A percentile compares a stretch with the other conserved stretches of the same genome.
These are phyloP conservation scores for Ichneumon xanthorius DNA, from an alignment of 2,888 invertebrate genomes.

Conservation along the genomic window DNA sequence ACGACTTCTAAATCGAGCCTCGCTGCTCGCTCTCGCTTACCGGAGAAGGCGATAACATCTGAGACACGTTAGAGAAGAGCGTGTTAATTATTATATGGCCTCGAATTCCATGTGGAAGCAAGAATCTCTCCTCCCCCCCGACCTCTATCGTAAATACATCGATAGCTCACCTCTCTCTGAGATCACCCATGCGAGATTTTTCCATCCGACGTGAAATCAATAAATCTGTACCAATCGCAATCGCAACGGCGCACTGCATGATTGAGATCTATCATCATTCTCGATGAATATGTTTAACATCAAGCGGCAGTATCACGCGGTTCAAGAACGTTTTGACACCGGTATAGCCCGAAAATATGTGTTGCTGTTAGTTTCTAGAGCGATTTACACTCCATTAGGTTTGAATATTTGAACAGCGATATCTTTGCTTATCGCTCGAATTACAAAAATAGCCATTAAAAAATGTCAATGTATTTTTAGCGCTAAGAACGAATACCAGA, in stretches of 20 bases:
- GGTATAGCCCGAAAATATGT: neutral
- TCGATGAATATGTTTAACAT: neutral
- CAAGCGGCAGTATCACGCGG: neutral
- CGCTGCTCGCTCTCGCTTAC: conserved; percentile 25
- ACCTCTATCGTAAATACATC: conserved; percentile 5
- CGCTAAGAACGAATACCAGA: neutral
- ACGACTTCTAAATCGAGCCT: conserved; percentile 11
- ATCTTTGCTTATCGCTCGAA: neutral
- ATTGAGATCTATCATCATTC: neutral
- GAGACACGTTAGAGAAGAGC: conserved; percentile 28
- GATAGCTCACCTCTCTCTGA: neutral
- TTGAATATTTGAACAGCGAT: neutral
- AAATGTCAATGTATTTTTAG: neutral
- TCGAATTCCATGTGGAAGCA: conserved; percentile 27
- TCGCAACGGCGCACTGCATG: neutral
- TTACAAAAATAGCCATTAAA: neutral
- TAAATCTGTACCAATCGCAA: neutral
- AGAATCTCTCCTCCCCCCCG: neutral
- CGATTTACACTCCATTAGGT: neutral
- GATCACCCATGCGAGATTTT: neutral
- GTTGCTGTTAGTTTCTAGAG: neutral
- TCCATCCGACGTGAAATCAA: neutral
- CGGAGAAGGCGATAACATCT: conserved; percentile 28
- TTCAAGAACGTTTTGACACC: neutral
- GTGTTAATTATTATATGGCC: conserved; percentile 28